Evolutionary conservation across 2,888 invertebrate genomes (phyloP).

Genomic region (Chloroclystis v-ata): DNA sequence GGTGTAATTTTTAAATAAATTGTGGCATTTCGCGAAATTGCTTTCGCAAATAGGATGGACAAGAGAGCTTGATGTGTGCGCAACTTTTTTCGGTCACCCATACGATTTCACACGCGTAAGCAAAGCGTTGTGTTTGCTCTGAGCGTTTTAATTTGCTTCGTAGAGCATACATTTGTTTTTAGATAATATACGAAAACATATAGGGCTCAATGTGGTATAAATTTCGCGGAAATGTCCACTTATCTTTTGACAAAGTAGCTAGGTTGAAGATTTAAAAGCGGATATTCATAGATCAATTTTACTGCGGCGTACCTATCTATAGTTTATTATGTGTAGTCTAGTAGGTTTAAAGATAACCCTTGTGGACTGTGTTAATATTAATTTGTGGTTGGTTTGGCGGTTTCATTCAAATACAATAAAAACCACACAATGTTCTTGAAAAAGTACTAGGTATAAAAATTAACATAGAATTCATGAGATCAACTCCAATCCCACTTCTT

Average conservation of each 20-base stretch:
- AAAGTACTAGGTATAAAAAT: no score
- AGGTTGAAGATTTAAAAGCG: no score
- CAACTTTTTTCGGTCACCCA: slow-evolving; percentile 61
- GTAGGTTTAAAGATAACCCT: no score
- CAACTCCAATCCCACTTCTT: no score
- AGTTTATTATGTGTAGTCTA: no score
- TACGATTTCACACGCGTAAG: slow-evolving; percentile 42
- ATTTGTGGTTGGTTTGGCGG: no score
- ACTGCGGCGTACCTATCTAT: no score
- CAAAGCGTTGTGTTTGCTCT: slow-evolving; percentile 12
- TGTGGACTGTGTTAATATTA: no score
- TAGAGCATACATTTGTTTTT: slow-evolving; percentile 7
- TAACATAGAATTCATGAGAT: no score
- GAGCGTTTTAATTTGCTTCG: slow-evolving; percentile 10
- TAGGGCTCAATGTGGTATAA: neutral
- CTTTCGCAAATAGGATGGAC: slow-evolving; percentile 74
- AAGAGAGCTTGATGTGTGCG: slow-evolving; percentile 60
- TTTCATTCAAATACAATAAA: no score
- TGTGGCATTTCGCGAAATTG: slow-evolving; percentile 78
- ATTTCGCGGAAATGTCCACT: neutral
- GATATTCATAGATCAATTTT: no score
- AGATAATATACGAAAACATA: slow-evolving; percentile 1
- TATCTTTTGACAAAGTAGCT: neutral
- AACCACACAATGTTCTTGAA: no score
- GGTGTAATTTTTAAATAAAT: slow-evolving; percentile 79